phyloP scores from a whole-genome alignment of 2,888 invertebrate genomes.

The Amblyjoppa fuscipennis region DNA sequence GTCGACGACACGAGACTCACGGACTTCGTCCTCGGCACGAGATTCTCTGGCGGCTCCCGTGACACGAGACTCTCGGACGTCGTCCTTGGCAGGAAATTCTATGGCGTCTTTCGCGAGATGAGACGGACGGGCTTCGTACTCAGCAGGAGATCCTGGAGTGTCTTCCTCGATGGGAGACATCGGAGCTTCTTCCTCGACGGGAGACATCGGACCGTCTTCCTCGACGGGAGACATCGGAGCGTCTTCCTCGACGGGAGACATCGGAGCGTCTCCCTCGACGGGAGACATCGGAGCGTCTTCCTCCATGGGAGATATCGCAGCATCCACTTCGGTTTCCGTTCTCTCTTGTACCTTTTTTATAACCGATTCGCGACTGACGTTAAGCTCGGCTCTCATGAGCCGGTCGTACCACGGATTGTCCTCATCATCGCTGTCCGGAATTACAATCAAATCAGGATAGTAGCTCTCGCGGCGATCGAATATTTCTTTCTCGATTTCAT shows the following conservation, averaged over 20 bases:
- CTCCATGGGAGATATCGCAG: background rate
- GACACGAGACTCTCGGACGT: background rate
- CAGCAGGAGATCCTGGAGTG: background rate
- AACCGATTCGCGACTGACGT: constrained; percentile 54
- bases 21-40: background rate
- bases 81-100: background rate
- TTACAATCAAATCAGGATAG: constrained; percentile 71
- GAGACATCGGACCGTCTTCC: background rate
- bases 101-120: background rate
- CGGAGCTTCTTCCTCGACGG: background rate
- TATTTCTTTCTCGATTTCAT: constrained; percentile 50
- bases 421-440: constrained; percentile 74
- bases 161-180: background rate
- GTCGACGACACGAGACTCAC: background rate
- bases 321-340: constrained; percentile 15
- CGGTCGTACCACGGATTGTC: constrained; percentile 74
- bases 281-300: background rate
- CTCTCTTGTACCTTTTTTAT: background rate
- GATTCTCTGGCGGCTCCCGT: background rate
- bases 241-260: background rate
- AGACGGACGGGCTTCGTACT: background rate
- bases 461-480: constrained; percentile 41
- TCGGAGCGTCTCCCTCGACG: background rate
- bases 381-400: constrained; percentile 74
- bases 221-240: constrained; percentile 17